Evolutionary conservation across 2,797 vertebrate species (phyloP).

Genomic region (Cyprinodon diabolis): DNA sequence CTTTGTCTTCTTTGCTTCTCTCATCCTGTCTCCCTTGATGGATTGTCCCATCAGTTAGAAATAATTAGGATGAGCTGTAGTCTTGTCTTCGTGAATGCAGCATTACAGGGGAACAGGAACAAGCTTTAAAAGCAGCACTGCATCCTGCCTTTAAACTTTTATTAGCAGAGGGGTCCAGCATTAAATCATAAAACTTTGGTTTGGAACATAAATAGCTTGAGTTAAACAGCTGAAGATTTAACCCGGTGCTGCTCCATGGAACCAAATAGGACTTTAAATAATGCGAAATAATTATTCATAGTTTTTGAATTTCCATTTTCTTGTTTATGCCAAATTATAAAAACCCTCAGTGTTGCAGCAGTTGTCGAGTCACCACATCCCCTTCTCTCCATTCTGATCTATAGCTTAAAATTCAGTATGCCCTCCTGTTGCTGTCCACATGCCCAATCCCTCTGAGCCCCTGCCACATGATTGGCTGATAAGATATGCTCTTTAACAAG

Average conservation of each 20-base stretch:
- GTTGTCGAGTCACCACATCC: background rate
- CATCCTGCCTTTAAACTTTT: slow-evolving; percentile 56
- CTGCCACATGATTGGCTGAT: slow-evolving; percentile 9
- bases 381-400: background rate
- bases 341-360: background rate
- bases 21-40: slow-evolving; percentile 71
- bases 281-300: background rate
- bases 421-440: background rate
- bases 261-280: background rate
- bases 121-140: slow-evolving; percentile 66
- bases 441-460: background rate
- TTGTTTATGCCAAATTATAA: background rate
- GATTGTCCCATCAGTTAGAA: slow-evolving; percentile 81
- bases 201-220: slow-evolving; percentile 34
- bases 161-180: background rate
- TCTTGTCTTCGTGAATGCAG: slow-evolving; percentile 73
- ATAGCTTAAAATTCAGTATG: background rate
- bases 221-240: slow-evolving; percentile 18
- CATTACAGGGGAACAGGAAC: slow-evolving; percentile 68
- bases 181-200: slow-evolving; percentile 34
- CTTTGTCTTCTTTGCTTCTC: slow-evolving; percentile 31
- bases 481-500: background rate
- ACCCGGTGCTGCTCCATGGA: slow-evolving; percentile 13
- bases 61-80: slow-evolving; percentile 80
- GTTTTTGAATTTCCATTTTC: background rate